These are phyloP conservation scores for Alexandromys fortis DNA, from an alignment of 2,113 vertebrate genomes.

Conservation along the genomic window DNA sequence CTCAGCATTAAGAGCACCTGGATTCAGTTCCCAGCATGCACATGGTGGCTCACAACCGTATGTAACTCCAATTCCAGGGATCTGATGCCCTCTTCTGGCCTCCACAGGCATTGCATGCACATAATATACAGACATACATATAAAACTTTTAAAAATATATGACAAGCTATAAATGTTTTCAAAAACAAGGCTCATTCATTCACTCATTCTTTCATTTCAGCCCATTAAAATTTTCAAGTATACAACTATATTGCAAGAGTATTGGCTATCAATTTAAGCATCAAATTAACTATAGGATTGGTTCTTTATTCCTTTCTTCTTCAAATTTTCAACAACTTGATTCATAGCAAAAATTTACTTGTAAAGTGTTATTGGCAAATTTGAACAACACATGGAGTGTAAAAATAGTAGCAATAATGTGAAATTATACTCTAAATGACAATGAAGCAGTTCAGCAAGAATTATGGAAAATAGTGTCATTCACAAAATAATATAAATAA, in stretches of 20 bases:
- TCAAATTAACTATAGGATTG: neutral
- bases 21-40: neutral
- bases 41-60: neutral
- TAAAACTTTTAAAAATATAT: neutral
- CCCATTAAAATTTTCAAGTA: too few species aligned
- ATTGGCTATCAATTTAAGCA: too few species aligned
- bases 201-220: too few species aligned
- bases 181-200: too few species aligned
- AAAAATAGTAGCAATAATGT: neutral
- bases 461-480: neutral
- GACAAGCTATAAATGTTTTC: too few species aligned
- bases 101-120: neutral
- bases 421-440: neutral
- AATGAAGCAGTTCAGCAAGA: neutral
- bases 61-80: neutral
- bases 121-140: neutral
- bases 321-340: slow-evolving; percentile 20
- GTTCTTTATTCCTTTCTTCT: neutral
- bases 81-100: neutral
- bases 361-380: neutral
- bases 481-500: neutral
- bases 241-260: too few species aligned
- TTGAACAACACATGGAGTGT: neutral
- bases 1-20: neutral
- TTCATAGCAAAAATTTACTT: neutral